A percentile compares a stretch with the other conserved stretches of the same genome.
Evolutionary conservation across 2,888 invertebrate species (phyloP).

Genomic region (Agriopis marginaria): DNA sequence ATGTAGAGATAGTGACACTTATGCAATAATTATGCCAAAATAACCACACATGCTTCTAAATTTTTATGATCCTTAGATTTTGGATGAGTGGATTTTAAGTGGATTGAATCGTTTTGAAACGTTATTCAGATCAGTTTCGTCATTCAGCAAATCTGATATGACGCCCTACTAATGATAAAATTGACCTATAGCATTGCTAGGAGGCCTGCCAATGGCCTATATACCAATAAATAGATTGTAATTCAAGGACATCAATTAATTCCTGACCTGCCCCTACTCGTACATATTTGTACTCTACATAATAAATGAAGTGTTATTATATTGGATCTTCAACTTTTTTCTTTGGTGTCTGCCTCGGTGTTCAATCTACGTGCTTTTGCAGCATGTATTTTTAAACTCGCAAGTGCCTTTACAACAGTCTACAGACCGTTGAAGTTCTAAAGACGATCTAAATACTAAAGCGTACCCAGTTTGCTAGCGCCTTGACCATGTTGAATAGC

Average conservation of each 20-base stretch:
- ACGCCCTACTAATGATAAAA: constrained; percentile 1
- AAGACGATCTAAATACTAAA: too few species aligned
- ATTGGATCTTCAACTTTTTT: background rate
- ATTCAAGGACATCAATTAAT: constrained; percentile 9
- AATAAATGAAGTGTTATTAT: too few species aligned
- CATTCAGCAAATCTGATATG: background rate
- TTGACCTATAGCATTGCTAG: constrained; percentile 7
- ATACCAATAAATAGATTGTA: constrained; percentile 6
- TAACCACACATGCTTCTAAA: background rate
- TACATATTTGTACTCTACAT: background rate
- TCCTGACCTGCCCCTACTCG: constrained; percentile 18
- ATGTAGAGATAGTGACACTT: background rate
- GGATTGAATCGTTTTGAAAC: background rate
- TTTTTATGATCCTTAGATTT: background rate
- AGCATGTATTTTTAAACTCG: too few species aligned
- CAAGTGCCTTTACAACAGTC: too few species aligned
- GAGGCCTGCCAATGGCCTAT: constrained; percentile 1
- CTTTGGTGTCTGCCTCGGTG: background rate
- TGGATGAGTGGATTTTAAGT: background rate
- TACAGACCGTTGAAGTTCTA: too few species aligned
- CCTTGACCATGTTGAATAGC: too few species aligned
- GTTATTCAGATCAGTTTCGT: too few species aligned
- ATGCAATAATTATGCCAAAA: background rate
- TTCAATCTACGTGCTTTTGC: background rate
- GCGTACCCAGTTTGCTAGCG: too few species aligned